Evolutionary conservation across 2,113 vertebrate species (phyloP).

Genomic region (Burhinus bistriatus): DNA sequence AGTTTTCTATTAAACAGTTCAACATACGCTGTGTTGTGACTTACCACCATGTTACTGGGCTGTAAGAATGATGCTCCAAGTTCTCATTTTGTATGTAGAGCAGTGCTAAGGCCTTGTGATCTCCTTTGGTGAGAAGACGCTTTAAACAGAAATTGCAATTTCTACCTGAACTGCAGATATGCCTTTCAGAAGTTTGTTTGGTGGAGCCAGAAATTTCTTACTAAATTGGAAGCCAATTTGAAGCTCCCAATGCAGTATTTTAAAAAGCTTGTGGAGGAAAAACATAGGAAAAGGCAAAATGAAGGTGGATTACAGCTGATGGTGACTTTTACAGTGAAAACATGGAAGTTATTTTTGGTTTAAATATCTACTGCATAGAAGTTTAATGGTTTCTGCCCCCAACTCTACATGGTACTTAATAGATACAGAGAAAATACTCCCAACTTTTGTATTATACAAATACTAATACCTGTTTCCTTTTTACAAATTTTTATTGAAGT

Average conservation of each 20-base stretch:
- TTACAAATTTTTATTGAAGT: neutral
- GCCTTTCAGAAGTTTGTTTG: neutral
- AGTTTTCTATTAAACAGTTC: neutral
- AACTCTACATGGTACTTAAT: neutral
- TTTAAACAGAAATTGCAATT: neutral
- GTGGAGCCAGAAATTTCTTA: neutral
- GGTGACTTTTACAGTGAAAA: neutral
- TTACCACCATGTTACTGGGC: neutral
- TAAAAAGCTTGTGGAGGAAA: neutral
- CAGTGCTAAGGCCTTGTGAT: neutral
- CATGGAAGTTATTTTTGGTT: neutral
- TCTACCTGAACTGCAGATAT: neutral
- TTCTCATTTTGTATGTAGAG: neutral
- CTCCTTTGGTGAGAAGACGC: neutral
- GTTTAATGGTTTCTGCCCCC: neutral
- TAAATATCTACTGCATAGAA: neutral
- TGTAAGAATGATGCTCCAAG: neutral
- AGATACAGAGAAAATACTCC: neutral
- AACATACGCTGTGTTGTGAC: neutral
- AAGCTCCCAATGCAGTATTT: neutral
- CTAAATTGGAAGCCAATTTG: neutral
- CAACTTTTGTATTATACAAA: neutral
- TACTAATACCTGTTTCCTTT: neutral
- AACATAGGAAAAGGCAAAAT: neutral
- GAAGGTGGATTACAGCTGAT: neutral